Evolutionary conservation across 2,888 invertebrate genomes (phyloP).

Genomic region (Epistrophe eligans): DNA sequence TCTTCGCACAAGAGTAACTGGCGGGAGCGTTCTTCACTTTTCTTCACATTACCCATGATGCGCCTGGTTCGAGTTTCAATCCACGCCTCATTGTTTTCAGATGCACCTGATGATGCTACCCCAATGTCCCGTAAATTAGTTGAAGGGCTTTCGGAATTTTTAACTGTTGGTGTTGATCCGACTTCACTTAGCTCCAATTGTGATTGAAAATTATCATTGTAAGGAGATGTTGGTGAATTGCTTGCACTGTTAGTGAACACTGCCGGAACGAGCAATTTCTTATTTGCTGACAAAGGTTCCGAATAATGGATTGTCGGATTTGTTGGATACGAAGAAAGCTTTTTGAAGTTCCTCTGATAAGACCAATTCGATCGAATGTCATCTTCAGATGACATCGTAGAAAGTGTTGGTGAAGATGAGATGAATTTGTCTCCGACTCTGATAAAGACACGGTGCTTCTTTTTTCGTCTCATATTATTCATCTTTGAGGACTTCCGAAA

Average conservation of each 20-base stretch:
- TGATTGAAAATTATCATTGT: slow-evolving; percentile 53
- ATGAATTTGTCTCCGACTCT: slow-evolving; percentile 32
- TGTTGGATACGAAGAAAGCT: slow-evolving; percentile 3
- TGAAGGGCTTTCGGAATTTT: slow-evolving; percentile 20
- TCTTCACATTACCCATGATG: slow-evolving; percentile 79
- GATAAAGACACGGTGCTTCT: slow-evolving; percentile 51
- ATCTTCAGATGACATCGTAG: slow-evolving; percentile 21
- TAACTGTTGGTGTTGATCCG: slow-evolving; percentile 35
- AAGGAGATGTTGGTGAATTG: slow-evolving; percentile 28
- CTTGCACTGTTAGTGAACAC: slow-evolving; percentile 15
- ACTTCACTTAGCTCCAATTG: slow-evolving; percentile 39
- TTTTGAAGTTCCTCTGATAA: slow-evolving; percentile 19
- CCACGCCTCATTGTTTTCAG: slow-evolving; percentile 76
- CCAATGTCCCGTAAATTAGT: slow-evolving; percentile 34
- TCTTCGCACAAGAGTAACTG: slow-evolving; percentile 79
- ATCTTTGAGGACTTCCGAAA: slow-evolving; percentile 5
- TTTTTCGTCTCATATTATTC: slow-evolving; percentile 30
- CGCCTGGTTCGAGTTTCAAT: slow-evolving; percentile 79
- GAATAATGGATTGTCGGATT: slow-evolving; percentile 21
- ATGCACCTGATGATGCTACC: background rate
- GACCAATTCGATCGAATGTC: slow-evolving; percentile 30
- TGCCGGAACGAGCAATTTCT: slow-evolving; percentile 27
- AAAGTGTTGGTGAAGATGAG: slow-evolving; percentile 15
- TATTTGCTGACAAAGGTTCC: slow-evolving; percentile 2
- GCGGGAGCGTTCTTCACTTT: slow-evolving; percentile 79